Percentiles rank a stretch among this genome's conserved stretches.
These are phyloP conservation scores for Vulpes ferrilata DNA, from an alignment of 2,113 vertebrate genomes.

Conservation along the genomic window DNA sequence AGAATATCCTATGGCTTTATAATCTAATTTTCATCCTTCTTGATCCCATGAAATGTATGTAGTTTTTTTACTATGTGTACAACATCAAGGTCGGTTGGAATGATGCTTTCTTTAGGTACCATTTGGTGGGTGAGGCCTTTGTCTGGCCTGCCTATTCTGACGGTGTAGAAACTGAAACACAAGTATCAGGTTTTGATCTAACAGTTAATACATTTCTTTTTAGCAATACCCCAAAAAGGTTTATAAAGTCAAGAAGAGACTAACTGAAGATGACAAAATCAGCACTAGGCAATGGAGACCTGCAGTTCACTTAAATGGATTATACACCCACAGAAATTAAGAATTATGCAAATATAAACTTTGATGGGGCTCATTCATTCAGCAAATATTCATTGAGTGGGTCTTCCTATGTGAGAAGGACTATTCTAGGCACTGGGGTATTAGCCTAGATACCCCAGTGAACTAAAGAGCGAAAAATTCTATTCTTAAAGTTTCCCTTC, in stretches of 20 bases:
- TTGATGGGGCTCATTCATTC: not conserved
- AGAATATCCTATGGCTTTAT: not conserved
- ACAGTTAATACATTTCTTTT: not conserved
- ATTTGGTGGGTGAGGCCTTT: not conserved
- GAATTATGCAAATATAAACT: not conserved
- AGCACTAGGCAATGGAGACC: not conserved
- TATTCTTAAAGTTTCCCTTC: not conserved
- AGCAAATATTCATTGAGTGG: not conserved
- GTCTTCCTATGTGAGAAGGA: not conserved
- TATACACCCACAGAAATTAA: not conserved
- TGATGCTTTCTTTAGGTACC: not conserved
- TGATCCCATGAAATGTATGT: not conserved
- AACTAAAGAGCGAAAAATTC: not conserved
- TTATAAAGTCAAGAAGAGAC: not conserved
- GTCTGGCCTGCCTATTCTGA: not conserved
- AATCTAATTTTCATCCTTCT: not conserved
- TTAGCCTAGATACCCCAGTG: not conserved
- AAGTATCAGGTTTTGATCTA: not conserved
- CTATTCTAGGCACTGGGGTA: not conserved
- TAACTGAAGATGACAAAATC: conserved; percentile 5
- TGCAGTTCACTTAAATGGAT: not conserved
- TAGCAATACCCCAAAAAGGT: not conserved
- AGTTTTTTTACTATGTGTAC: not conserved
- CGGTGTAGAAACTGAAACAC: not conserved
- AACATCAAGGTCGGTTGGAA: not conserved